phyloP scores from a whole-genome alignment of 2,888 invertebrate genomes.

The Brachypalpus laphriformis region DNA sequence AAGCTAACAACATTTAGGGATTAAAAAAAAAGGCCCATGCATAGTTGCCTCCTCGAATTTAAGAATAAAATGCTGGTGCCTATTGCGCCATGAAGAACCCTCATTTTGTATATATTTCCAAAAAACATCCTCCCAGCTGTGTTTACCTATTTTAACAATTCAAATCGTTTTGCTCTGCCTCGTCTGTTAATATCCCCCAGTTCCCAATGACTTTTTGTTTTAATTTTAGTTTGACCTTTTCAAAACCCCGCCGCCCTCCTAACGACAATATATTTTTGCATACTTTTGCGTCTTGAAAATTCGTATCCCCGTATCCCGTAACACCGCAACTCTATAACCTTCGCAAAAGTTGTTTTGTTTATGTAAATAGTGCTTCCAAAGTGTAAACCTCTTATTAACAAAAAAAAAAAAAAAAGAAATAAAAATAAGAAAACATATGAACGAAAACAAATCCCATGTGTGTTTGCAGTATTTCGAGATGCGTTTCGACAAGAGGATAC shows the following conservation, averaged over 20 bases:
- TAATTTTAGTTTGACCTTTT: background rate
- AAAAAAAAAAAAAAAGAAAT: background rate
- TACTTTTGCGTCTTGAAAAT: background rate
- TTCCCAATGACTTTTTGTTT: background rate
- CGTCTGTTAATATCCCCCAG: background rate
- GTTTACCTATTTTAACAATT: background rate
- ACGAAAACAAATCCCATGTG: slow-evolving; percentile 24
- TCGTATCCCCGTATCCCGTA: slow-evolving; percentile 11
- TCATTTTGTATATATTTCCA: background rate
- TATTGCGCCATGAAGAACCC: background rate
- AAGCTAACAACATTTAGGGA: background rate
- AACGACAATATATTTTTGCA: background rate
- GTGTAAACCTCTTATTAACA: slow-evolving; percentile 11
- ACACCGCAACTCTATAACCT: background rate
- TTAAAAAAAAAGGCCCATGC: background rate
- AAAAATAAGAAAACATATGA: slow-evolving; percentile 11
- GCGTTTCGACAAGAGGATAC: slow-evolving; percentile 88
- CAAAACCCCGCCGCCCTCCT: background rate
- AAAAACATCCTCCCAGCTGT: background rate
- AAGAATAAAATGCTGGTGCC: background rate
- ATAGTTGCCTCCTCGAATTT: background rate
- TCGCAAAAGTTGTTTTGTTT: slow-evolving; percentile 18
- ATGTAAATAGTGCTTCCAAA: slow-evolving; percentile 44
- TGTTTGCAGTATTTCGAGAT: slow-evolving; percentile 88
- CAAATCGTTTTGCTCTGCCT: background rate